Evolutionary conservation across 2,797 vertebrate species (phyloP).

Genomic region (Pogonophryne albipinna): DNA sequence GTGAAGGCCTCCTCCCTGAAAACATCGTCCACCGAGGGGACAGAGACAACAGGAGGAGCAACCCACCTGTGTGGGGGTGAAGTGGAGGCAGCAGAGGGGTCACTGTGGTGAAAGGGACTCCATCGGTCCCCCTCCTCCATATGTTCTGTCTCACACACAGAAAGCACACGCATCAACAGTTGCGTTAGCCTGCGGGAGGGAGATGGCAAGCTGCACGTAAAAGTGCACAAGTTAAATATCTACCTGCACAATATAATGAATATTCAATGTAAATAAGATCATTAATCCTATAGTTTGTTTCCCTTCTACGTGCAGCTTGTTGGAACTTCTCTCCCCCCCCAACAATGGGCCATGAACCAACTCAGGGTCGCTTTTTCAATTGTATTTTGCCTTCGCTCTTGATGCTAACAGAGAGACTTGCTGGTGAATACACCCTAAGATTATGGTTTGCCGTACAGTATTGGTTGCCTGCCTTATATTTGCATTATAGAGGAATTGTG

Average conservation of each 20-base stretch:
- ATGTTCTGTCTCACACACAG: constrained; percentile 10
- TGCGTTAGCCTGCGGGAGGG: constrained; percentile 23
- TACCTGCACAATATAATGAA: constrained; percentile 10
- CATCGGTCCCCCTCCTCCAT: constrained; percentile 38
- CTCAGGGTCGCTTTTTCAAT: constrained; percentile 54
- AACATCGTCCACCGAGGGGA: constrained; percentile 4
- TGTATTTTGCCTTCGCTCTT: constrained; percentile 21
- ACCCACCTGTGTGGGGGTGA: constrained; percentile 24
- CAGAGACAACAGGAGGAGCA: constrained; percentile 25
- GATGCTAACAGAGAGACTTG: constrained; percentile 15
- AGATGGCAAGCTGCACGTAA: constrained; percentile 47
- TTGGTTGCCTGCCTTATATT: constrained; percentile 9
- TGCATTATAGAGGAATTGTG: constrained; percentile 3
- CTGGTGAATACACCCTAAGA: background rate
- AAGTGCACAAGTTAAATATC: constrained; percentile 19
- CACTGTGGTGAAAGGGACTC: constrained; percentile 20
- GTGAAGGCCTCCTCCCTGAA: constrained; percentile 53
- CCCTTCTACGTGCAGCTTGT: constrained; percentile 45
- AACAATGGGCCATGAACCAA: constrained; percentile 21
- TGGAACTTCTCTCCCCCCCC: constrained; percentile 16
- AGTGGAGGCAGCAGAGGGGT: background rate
- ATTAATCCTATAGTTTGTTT: constrained; percentile 15
- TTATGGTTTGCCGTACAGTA: background rate
- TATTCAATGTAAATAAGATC: background rate
- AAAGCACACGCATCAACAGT: constrained; percentile 18